phyloP scores from a whole-genome alignment of 2,113 vertebrate genomes.

The Mormyrus lacerda region DNA sequence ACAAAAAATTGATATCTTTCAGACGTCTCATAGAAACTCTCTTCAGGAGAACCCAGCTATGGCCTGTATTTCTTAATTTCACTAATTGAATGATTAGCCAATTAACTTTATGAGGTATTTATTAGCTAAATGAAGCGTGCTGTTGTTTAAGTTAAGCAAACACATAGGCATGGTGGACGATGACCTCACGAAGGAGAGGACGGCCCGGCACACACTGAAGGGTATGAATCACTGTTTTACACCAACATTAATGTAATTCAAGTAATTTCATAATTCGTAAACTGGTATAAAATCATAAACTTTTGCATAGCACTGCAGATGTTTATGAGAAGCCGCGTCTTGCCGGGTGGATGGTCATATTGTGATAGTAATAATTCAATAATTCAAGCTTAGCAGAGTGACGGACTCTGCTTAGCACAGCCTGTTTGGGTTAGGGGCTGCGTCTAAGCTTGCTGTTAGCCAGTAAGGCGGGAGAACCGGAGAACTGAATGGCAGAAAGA shows the following conservation, averaged over 20 bases:
- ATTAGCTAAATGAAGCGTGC: background rate
- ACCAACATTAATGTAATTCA: background rate
- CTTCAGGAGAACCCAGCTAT: background rate
- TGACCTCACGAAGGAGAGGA: background rate
- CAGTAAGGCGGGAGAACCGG: constrained; percentile 23
- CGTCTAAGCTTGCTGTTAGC: background rate
- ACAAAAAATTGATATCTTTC: background rate
- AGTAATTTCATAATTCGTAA: background rate
- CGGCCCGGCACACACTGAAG: background rate
- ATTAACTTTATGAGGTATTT: background rate
- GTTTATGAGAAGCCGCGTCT: background rate
- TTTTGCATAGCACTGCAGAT: background rate
- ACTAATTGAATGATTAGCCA: background rate
- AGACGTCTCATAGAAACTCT: background rate
- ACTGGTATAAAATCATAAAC: background rate
- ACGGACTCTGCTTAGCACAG: background rate
- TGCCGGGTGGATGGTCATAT: background rate
- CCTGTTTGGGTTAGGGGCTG: background rate
- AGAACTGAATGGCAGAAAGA: constrained; percentile 45
- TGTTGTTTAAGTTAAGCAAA: background rate
- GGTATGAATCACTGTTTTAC: background rate
- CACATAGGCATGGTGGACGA: background rate
- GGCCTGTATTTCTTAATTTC: background rate
- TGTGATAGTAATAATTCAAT: background rate
- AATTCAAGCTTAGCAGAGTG: background rate